Base-by-base conservation (phyloP, 1,140 invertebrate species). In the Copidosoma floridanum region DNA sequence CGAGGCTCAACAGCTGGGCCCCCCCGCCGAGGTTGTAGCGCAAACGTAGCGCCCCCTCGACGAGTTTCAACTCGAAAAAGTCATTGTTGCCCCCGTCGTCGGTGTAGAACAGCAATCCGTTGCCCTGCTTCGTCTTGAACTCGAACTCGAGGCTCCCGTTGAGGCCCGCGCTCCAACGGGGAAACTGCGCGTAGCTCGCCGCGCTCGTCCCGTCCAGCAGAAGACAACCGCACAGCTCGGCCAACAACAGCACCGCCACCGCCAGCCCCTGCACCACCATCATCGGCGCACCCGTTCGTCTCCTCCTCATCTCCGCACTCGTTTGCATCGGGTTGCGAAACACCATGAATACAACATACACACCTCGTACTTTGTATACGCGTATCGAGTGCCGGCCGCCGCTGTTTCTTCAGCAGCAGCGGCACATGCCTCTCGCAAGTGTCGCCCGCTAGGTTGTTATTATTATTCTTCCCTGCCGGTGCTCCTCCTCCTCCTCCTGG, bases 21-120 rank as follows among this genome's bases (percentile, higher is more conserved):
- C 92, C 90, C 26, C 91, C 88, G 8, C 91, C 91, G 51, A 94
- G 82, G 77, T 95, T 94, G 77, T 93, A 94, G 62, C 94, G 82
- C 63, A 97, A 76, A 47, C 94, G 81, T n/a, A 97, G 80, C 1
- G 88, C 88, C 20, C 94, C 93, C 71, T 95, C 93, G 5, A 97
- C 91, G 14, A 99, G 81, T 73, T 96, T 97, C 48, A 98, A 78
- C 79, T 97, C 94, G 76, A 98, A 94, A 81, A 97, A 98, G 76
- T 97, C 94, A 69, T 93, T 92, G 16, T 90, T 92, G 11, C 93
- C 93, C 5, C 94, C 94, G 74, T 97, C 95, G 74, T 97, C 94
- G 1, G 93, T 95, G 77, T 97, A 97, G 40, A 97, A 81, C 16
- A 97, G 79, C 57, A 96, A 77, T 7, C 93, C 93, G 78, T 94